Evolutionary conservation across 2,797 vertebrate species (phyloP).

Genomic region (Pitangus sulphuratus): DNA sequence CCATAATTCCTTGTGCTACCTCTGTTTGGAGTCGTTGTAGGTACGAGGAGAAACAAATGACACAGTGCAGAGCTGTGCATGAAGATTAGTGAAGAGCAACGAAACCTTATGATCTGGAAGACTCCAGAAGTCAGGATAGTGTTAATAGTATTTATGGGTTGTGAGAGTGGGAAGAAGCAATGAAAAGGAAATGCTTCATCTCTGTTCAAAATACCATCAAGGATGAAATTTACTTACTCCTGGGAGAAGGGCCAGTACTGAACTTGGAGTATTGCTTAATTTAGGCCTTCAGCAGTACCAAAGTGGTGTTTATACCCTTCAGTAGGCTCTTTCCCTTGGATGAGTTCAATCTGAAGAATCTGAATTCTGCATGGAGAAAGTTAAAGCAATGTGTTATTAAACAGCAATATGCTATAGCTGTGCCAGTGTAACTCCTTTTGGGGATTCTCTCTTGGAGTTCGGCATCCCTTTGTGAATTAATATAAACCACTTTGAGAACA

Average conservation of each 20-base stretch:
- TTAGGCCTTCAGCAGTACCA: not conserved
- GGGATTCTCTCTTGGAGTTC: not conserved
- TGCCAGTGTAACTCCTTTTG: not conserved
- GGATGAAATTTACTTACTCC: slow-evolving; percentile 28
- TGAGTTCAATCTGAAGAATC: not conserved
- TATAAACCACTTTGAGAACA: not conserved
- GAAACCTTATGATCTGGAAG: not conserved
- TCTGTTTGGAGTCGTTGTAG: not conserved
- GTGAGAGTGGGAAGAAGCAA: slow-evolving; percentile 54
- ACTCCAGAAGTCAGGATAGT: not conserved
- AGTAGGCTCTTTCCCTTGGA: not conserved
- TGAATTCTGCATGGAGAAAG: not conserved
- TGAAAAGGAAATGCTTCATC: slow-evolving; percentile 62
- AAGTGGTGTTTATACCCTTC: not conserved
- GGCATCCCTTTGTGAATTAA: not conserved
- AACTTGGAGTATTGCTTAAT: slow-evolving; percentile 16
- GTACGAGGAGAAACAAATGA: not conserved
- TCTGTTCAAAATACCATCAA: slow-evolving; percentile 41
- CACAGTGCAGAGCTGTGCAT: not conserved
- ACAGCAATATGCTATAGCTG: not conserved
- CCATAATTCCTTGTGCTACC: not conserved
- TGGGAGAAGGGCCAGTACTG: slow-evolving; percentile 26
- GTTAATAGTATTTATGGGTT: slow-evolving; percentile 58
- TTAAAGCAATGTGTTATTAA: not conserved
- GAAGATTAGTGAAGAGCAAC: not conserved